A percentile compares a stretch with the other conserved stretches of the same genome.
These are phyloP conservation scores for Nebria salina DNA, from an alignment of 2,888 invertebrate genomes.

Conservation along the genomic window DNA sequence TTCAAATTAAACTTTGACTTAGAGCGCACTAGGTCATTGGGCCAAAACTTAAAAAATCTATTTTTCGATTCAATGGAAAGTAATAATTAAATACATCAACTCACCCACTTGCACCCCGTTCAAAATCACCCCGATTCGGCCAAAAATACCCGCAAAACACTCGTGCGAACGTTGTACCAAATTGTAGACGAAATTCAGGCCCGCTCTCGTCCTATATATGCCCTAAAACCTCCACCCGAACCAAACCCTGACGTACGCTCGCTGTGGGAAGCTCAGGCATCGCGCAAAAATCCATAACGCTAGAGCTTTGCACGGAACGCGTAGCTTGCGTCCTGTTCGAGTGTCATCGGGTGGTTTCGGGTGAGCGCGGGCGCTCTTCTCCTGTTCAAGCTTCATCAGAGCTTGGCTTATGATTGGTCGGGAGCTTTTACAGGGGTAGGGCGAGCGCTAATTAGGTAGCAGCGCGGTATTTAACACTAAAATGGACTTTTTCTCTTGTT, in stretches of 20 bases:
- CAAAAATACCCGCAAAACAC: background rate
- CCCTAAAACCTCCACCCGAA: background rate
- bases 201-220: conserved; percentile 29
- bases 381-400: conserved; percentile 19
- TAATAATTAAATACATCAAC: background rate
- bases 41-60: no score
- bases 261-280: background rate
- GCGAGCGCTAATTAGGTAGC: background rate
- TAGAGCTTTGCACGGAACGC: background rate
- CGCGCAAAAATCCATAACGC: conserved; percentile 25
- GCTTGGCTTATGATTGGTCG: conserved; percentile 1
- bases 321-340: background rate
- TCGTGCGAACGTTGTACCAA: background rate
- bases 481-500: conserved; percentile 4
- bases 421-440: background rate
- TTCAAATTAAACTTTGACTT: background rate
- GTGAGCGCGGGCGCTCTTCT: background rate
- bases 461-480: background rate
- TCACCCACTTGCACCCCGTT: background rate
- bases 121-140: conserved; percentile 1
- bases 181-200: conserved; percentile 7
- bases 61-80: no score
- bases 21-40: no score
- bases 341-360: conserved; percentile 1
- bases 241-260: conserved; percentile 21